Evolutionary conservation across 2,113 vertebrate genomes (phyloP).

Genomic region (Calyptomena viridis): DNA sequence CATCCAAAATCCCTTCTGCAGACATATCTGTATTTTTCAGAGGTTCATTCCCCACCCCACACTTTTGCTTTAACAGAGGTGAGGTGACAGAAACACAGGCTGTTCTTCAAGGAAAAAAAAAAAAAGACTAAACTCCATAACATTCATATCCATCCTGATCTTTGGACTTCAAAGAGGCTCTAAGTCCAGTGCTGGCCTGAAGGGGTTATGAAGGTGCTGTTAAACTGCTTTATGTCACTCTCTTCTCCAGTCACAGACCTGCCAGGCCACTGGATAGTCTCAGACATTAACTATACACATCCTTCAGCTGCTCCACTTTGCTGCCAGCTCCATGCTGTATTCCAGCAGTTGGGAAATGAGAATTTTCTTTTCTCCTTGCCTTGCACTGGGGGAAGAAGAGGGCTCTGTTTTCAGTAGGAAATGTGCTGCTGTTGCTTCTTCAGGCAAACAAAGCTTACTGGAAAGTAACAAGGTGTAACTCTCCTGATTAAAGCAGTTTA

Average conservation of each 20-base stretch:
- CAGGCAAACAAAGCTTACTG: background rate
- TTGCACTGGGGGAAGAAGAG: rapidly evolving
- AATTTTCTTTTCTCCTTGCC: background rate
- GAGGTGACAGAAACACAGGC: background rate
- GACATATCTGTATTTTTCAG: background rate
- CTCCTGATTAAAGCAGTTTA: background rate
- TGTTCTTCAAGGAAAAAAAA: background rate
- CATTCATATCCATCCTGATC: background rate
- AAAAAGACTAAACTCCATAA: rapidly evolving
- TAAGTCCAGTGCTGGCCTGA: background rate
- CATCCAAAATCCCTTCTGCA: background rate
- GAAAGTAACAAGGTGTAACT: background rate
- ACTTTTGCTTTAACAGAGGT: background rate
- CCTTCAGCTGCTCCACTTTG: background rate
- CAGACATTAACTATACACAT: background rate
- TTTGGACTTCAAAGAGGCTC: background rate
- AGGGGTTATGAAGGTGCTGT: background rate
- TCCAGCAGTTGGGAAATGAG: background rate
- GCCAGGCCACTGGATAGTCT: background rate
- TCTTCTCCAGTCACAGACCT: background rate
- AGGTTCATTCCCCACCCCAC: background rate
- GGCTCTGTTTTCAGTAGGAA: background rate
- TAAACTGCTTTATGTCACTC: background rate
- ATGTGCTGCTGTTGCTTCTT: background rate
- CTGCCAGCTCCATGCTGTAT: background rate